Base-by-base conservation (phyloP, 2,797 vertebrate species). In the Typhlichthys subterraneus region DNA sequence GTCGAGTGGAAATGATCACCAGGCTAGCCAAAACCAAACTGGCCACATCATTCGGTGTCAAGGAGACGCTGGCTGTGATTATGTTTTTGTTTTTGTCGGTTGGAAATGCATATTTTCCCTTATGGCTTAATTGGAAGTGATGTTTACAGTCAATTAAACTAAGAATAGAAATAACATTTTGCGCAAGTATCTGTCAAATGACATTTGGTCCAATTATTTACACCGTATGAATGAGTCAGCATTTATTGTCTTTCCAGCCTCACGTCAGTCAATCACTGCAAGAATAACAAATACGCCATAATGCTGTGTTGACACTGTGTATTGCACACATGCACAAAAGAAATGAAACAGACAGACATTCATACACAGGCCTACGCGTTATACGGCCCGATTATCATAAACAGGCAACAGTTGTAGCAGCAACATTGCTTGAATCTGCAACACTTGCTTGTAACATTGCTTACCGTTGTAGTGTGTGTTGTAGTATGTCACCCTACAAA, bases 1-100 rank as follows among this genome's bases (percentile, higher is more conserved):
- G 50, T 61, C 63, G 46, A 71, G 57, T 59, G 48, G 70, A 77
- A 72, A 70, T 69, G 72, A 54, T 69, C 64, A 64, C 63, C 56
- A 33, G 59, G 31, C 57, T 10, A 59, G 69, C 76, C 75, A 73
- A 77, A 80, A 65, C 67, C 65, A 65, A 67, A 75, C 62, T 57
- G 69, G 68, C 75, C 69, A 59, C 68, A 67, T 70, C 17, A 8
- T 53, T 69, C 42, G 45, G 55, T 60, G 55, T 51, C 55, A 53
- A 59, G 72, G 72, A 72, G 57, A 63, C 70, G 59, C 62, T 69
- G 65, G 62, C 45, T 13, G 5, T 12, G 14, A 52, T 12, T 29
- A 2, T 1, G 6, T 47, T 23, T 19, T 23, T 11, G 57, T 58
- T 13, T 47, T 45, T 58, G 57, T 23, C 17, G 19, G 15, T 58